Evolutionary conservation across 2,888 invertebrate genomes (phyloP), one percentile per base, ranked within the genome.

Genomic region (Microctonus brassicae): DNA sequence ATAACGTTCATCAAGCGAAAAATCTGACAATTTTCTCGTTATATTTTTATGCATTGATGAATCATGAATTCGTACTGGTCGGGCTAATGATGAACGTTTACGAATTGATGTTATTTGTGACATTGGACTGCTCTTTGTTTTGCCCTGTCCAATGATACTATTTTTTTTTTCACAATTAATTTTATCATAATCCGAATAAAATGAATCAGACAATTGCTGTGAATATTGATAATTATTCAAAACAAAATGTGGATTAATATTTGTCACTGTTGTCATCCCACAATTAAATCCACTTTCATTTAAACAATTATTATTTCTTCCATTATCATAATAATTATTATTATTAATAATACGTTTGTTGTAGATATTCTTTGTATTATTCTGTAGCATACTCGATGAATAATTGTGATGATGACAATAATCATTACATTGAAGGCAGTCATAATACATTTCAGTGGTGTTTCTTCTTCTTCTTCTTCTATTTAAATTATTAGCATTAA

Each of bases 401-500:
- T 55, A 24, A 39, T 80, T 78, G 17, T 78, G 79, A 76, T 87
- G 87, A n/a, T 82, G 84, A 69, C 87, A 87, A 58, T 84, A 82
- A 53, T 87, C 87, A 61, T 84, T 79, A 76, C 87, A 87, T 52
- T 87, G 86, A 53, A 87, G 74, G 68, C 87, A 87, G 69, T 87
- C 87, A 80, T 87, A 87, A 42, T 86, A 87, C 69, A 83, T 84
- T 64, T 87, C 87, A 57, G 78, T 78, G 70, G 73, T 77, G 61
- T 69, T n/a, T n/a, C n/a, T n/a, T n/a, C n/a, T n/a, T n/a, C n/a
- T n/a, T n/a, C n/a, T 79, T 11, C 75, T 60, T 24, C 29, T 36
- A 62, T 60, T 39, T n/a, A 63, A 17, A 65, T 53, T 55, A 29
- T 29, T 57, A n/a, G 9, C 22, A 24, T 26, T 36, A 36, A 36